Conservation (phyloP, 2,113 vertebrate genomes). For the Chionomys nivalis region DNA sequence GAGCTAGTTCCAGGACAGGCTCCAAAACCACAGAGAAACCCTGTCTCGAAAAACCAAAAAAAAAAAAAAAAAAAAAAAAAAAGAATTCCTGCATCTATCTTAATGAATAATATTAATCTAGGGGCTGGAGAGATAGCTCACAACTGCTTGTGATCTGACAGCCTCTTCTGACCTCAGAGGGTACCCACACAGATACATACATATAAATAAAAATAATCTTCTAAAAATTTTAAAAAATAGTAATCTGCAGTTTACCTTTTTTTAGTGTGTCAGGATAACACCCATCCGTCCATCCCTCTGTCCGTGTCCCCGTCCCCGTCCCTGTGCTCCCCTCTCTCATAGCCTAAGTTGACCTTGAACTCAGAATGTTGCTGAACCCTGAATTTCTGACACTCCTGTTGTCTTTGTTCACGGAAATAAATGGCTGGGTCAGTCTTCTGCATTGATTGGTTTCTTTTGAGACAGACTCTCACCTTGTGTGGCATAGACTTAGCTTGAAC, state of each 20-base stretch:
- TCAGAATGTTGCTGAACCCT: background rate
- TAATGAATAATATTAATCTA: too few species aligned
- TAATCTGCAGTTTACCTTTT: background rate
- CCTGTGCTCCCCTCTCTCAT: background rate
- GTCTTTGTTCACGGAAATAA: background rate
- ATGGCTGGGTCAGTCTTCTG: background rate
- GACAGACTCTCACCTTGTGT: background rate
- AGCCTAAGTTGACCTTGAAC: background rate
- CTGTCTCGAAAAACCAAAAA: too few species aligned
- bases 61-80: too few species aligned
- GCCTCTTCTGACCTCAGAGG: too few species aligned
- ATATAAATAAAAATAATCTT: too few species aligned
- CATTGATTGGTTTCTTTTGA: background rate
- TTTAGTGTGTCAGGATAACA: background rate
- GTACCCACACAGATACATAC: too few species aligned
- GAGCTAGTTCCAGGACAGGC: too few species aligned
- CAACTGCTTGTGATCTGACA: background rate
- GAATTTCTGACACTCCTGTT: background rate
- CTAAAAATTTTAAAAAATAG: background rate
- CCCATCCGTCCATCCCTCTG: background rate
- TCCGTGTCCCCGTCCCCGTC: too few species aligned
- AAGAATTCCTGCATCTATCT: too few species aligned
- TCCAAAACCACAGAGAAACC: too few species aligned
- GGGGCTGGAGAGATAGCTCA: too few species aligned
- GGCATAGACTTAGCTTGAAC: background rate